Evolutionary conservation across 2,888 invertebrate genomes (phyloP).

Genomic region (Barypeithes pellucidus): DNA sequence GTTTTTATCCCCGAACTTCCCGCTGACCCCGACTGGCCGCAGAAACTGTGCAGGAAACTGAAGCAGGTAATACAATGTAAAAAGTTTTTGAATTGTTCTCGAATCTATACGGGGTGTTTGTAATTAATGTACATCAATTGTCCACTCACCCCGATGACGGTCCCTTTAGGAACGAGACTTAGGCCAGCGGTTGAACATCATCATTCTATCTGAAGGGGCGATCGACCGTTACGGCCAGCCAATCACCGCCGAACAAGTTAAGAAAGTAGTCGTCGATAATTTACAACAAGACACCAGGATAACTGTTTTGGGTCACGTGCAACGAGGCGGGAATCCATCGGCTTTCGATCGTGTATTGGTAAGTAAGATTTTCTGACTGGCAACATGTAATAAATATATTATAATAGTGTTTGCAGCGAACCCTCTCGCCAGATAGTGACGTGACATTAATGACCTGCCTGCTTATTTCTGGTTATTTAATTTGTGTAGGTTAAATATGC

Average conservation of each 20-base stretch:
- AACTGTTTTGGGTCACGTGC: conserved; percentile 98
- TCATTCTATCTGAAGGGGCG: conserved; percentile 98
- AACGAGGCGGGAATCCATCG: conserved; percentile 98
- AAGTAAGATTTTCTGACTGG: conserved; percentile 64
- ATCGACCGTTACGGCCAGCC: conserved; percentile 94
- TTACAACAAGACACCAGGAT: conserved; percentile 97
- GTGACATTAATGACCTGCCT: too few species aligned
- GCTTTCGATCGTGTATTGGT: conserved; percentile 98
- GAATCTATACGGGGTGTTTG: too few species aligned
- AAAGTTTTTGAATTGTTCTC: too few species aligned
- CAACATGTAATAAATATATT: not conserved
- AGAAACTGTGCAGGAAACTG: conserved; percentile 85
- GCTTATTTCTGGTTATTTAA: too few species aligned
- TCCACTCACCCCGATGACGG: not conserved
- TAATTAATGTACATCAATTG: too few species aligned
- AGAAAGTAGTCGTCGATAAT: conserved; percentile 90
- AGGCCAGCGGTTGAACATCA: conserved; percentile 97
- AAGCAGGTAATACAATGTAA: conserved; percentile 77
- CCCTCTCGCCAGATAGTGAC: too few species aligned
- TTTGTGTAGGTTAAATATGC: too few species aligned
- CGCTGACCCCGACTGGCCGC: conserved; percentile 92
- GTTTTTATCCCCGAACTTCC: conserved; percentile 99
- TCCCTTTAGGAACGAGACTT: conserved; percentile 86
- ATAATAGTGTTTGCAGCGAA: too few species aligned
- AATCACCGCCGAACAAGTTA: conserved; percentile 94